Conservation (phyloP, 2,113 vertebrate species). For the Psephotus haematonotus region DNA sequence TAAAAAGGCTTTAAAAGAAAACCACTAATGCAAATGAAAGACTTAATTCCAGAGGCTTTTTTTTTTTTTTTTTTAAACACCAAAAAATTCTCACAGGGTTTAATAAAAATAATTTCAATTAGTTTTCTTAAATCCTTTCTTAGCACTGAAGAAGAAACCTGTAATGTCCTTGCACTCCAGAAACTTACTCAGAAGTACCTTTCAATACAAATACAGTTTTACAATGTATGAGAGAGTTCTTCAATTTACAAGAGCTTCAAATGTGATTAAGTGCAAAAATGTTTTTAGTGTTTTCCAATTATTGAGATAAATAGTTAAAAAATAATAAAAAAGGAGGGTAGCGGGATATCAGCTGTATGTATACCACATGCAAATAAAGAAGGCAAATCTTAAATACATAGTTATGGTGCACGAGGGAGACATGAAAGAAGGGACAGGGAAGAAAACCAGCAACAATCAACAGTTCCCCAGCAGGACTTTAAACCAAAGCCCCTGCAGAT, state of each 20-base stretch:
- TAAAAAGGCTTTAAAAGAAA: constrained; percentile 40
- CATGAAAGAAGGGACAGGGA: background rate
- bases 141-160: background rate
- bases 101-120: background rate
- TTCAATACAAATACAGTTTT: background rate
- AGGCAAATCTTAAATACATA: background rate
- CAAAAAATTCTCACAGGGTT: background rate
- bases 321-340: background rate
- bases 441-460: background rate
- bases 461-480: background rate
- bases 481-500: constrained; percentile 13
- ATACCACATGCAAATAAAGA: background rate
- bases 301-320: background rate
- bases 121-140: background rate
- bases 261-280: constrained; percentile 11
- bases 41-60: background rate
- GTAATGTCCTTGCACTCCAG: background rate
- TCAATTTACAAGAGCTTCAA: background rate
- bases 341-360: background rate
- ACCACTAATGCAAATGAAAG: constrained; percentile 11
- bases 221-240: background rate
- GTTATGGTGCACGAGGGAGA: background rate
- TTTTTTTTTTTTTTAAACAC: background rate
- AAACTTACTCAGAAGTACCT: background rate
- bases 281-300: constrained; percentile 42